These are phyloP conservation scores for Nymphalis c-album DNA, from an alignment of 2,888 invertebrate genomes.

Conservation along the genomic window DNA sequence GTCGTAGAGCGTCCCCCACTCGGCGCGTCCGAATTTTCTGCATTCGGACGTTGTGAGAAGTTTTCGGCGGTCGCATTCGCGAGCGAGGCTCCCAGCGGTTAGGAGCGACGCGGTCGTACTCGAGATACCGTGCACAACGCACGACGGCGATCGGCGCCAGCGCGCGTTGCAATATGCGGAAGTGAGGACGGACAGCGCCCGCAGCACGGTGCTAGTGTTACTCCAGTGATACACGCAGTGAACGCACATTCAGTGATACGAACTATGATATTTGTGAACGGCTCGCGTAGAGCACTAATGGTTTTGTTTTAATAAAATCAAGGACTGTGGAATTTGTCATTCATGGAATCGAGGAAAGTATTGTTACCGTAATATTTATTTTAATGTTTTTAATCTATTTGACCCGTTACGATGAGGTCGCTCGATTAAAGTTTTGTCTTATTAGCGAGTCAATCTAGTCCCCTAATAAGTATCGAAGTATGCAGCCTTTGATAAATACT, in stretches of 20 bases:
- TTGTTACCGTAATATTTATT: slow-evolving; percentile 50
- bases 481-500: slow-evolving; percentile 72
- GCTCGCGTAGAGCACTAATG: slow-evolving; percentile 67
- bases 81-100: slow-evolving; percentile 74
- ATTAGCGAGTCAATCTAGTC: slow-evolving; percentile 58
- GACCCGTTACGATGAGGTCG: slow-evolving; percentile 21
- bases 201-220: slow-evolving; percentile 60
- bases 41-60: slow-evolving; percentile 76
- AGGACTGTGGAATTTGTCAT: slow-evolving; percentile 72
- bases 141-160: slow-evolving; percentile 50
- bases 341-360: slow-evolving; percentile 80
- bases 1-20: slow-evolving; percentile 80
- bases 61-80: slow-evolving; percentile 79
- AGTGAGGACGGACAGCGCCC: slow-evolving; percentile 67
- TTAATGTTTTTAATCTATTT: slow-evolving; percentile 14
- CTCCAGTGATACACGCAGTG: slow-evolving; percentile 66
- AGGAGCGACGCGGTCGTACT: slow-evolving; percentile 65
- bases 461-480: slow-evolving; percentile 54
- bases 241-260: slow-evolving; percentile 69
- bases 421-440: slow-evolving; percentile 50
- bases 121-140: slow-evolving; percentile 51
- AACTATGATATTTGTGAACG: slow-evolving; percentile 76
- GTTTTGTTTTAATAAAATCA: slow-evolving; percentile 63
- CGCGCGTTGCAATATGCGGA: slow-evolving; percentile 77
- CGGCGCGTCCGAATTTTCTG: slow-evolving; percentile 80